These are phyloP conservation scores for Lacerta bilineata DNA, from an alignment of 2,797 vertebrate genomes.

Conservation along the genomic window DNA sequence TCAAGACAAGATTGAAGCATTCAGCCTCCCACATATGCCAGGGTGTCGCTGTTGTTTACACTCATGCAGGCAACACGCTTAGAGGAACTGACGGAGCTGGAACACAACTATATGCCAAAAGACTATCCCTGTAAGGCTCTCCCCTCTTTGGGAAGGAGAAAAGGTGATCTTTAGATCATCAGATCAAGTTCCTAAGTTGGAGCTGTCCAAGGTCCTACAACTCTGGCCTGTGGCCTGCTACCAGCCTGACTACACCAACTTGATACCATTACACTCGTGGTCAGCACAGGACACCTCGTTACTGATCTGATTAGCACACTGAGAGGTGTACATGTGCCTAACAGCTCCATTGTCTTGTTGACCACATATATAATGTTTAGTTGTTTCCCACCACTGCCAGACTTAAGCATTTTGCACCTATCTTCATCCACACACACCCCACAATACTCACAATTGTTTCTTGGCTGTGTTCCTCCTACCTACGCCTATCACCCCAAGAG, in stretches of 20 bases:
- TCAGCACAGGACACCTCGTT: not conserved
- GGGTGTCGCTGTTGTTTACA: not conserved
- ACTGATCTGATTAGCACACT: not conserved
- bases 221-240: not conserved
- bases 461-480: not conserved
- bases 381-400: not conserved
- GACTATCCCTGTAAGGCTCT: not conserved
- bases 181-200: not conserved
- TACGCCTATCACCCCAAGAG: not conserved
- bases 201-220: conserved; percentile 6
- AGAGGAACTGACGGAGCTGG: not conserved
- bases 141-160: not conserved
- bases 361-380: not conserved
- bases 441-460: no score
- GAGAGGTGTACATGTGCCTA: not conserved
- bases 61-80: not conserved
- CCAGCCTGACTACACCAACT: not conserved
- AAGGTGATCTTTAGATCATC: not conserved
- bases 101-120: not conserved
- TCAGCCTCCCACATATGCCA: not conserved
- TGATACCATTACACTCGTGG: not conserved
- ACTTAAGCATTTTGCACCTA: not conserved
- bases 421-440: not conserved
- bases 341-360: not conserved
- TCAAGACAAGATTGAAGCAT: not conserved